A percentile compares a stretch with the other conserved stretches of the same genome.
Evolutionary conservation across 2,888 invertebrate species (phyloP).

Genomic region (Volucella inflata): DNA sequence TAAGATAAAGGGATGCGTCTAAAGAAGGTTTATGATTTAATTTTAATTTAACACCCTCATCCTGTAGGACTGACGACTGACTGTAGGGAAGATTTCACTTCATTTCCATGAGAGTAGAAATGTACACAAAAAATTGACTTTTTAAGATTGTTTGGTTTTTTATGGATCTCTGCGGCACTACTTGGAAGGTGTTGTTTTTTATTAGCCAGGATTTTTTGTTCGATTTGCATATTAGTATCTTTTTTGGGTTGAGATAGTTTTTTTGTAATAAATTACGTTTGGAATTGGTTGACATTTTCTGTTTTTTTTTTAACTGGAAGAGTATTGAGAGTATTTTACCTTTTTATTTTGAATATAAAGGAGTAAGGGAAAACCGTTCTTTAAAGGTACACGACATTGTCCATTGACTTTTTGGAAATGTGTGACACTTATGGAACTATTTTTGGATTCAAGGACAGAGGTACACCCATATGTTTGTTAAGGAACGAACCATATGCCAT

Average conservation of each 20-base stretch:
- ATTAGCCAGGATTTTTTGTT: slow-evolving; percentile 11
- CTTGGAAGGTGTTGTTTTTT: slow-evolving; percentile 37
- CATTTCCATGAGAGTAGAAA: too few relatives aligned
- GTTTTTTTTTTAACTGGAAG: slow-evolving; percentile 5
- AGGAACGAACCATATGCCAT: too few relatives aligned
- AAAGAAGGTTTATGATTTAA: slow-evolving; percentile 69
- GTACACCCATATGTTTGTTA: too few relatives aligned
- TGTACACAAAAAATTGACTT: slow-evolving; percentile 40
- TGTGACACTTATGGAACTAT: neutral
- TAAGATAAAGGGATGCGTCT: slow-evolving; percentile 5
- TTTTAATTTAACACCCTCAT: slow-evolving; percentile 61
- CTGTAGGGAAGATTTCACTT: too few relatives aligned
- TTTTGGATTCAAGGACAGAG: slow-evolving; percentile 1
- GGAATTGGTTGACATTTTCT: neutral
- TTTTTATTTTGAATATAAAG: neutral
- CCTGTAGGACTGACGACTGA: slow-evolving; percentile 55
- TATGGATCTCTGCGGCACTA: slow-evolving; percentile 9
- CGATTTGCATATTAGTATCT: neutral
- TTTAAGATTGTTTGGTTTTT: slow-evolving; percentile 37
- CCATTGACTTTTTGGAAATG: neutral
- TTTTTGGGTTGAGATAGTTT: slow-evolving; percentile 22
- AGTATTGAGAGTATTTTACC: slow-evolving; percentile 5
- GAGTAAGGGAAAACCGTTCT: slow-evolving; percentile 24
- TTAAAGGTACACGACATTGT: neutral
- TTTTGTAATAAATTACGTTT: neutral